Base-by-base conservation (phyloP, 1,140 invertebrate genomes). In the Lucilia cuprina region DNA sequence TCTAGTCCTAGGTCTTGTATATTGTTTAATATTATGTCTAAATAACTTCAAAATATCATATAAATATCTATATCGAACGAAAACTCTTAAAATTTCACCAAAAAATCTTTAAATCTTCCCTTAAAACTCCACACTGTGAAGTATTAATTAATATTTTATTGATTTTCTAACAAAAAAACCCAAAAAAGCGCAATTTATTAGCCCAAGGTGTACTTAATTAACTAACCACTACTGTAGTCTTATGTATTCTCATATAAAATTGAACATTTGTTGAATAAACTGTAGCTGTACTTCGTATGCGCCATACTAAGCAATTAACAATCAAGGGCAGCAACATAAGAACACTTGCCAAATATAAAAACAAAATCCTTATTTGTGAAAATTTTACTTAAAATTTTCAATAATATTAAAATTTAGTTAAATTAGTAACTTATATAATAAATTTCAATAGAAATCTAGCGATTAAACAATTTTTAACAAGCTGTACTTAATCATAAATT, bases 301-400 rank as follows among this genome's bases (percentile, higher is more conserved):
- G 77, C 77, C 41, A 49, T 49, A 80, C 77, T 49, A 80, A 50
- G 47, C 77, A 80, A 80, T 80, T 50, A 80, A 80, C 77, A 80
- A 50, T 80, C 17, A 10, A 7, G 77, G 77, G 10, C n/a, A 21
- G 12, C 9, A 2, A 80, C 9, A 50, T 50, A 25, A 25, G 77
- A 12, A 49, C 41, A 25, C 2, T 2, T 77, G 10, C 10, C 21
- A 19, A 49, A 49, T 19, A 78, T n/a, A 21, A 78, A 8, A 30
- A 41, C 4, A 78, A 47, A 47, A 19, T 41, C 5, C 70, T 74
- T 41, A 10, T n/a, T 78, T 41, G 7, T 3, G 13, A 2, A 60
- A 70, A 70, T 21, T 25, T 21, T 21, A 5, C 3, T 9, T 19
- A 70, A 70, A 70, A 25, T 25, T 70, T 9, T 5, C 2, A 14